Evolutionary conservation across 2,888 invertebrate species (phyloP).

Genomic region (Eulithis testata): DNA sequence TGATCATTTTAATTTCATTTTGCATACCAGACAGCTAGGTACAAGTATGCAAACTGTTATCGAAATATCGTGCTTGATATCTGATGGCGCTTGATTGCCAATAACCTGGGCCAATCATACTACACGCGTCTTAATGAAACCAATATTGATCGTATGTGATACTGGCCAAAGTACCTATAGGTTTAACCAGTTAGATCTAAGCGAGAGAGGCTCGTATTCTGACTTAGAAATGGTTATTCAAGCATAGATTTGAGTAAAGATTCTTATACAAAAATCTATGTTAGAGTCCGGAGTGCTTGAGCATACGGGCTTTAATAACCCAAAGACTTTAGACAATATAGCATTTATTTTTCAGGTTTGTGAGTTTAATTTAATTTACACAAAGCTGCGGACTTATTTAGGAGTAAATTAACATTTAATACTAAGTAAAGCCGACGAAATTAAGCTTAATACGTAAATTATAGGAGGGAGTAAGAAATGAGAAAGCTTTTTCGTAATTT

Average conservation of each 20-base stretch:
- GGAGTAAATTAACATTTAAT: neutral
- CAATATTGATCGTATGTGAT: constrained; percentile 11
- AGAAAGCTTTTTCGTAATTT: constrained; percentile 3
- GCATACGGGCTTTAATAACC: too few relatives aligned
- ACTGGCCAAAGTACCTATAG: neutral
- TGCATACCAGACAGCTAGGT: neutral
- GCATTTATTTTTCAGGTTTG: too few relatives aligned
- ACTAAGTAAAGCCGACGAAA: neutral
- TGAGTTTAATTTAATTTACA: constrained; percentile 1
- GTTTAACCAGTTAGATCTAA: neutral
- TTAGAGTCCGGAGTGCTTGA: too few relatives aligned
- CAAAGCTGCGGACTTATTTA: neutral
- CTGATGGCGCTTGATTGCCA: constrained; percentile 16
- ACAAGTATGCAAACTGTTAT: constrained; percentile 1
- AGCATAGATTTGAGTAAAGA: too few relatives aligned
- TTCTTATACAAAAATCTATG: too few relatives aligned
- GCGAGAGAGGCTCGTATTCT: too few relatives aligned
- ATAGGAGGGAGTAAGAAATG: neutral
- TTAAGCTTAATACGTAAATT: neutral
- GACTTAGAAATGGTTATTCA: too few relatives aligned
- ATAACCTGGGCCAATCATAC: constrained; percentile 19
- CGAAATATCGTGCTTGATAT: constrained; percentile 6
- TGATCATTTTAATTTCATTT: neutral
- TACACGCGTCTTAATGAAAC: constrained; percentile 14
- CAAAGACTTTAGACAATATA: too few relatives aligned